Evolutionary conservation across 2,888 invertebrate species (phyloP), one percentile per base, ranked within the genome.

Genomic region (Anthrax anthrax): DNA sequence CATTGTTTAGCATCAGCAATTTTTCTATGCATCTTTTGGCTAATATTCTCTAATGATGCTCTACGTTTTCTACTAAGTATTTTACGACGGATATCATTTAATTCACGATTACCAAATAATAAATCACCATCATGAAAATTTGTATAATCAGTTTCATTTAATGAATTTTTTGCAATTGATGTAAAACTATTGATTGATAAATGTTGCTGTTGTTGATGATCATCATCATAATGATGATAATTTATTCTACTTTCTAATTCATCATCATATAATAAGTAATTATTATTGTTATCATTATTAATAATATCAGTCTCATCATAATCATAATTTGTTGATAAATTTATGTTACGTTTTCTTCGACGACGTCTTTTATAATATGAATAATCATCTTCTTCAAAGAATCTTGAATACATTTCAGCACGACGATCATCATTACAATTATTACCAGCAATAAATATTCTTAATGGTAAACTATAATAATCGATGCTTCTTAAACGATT

Each of bases 1-100:
- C 87, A 87, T 61, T 84, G 83, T 59, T 81, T 84, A 14, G 87
- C 86, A 57, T 84, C 83, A 12, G 81, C 73, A 51, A 84, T 76
- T 62, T 79, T 76, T 14, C 76, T 70, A 60, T 80, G 79, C 56
- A 80, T 70, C 38, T 75, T 72, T 63, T 77, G 74, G 60, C 77
- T 75, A 42, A 76, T 72, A 32, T 71, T 70, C 52, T 70, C 58
- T 56, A 62, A 57, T 59, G 71, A 69, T 1, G 54, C 55, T 59
- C 77, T 63, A 52, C 76, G 70, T 51, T 68, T 72, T 17, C 77
- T 71, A 58, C 69, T 75, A 47, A 64, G 68, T 5, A 69, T 67
- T 57, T 75, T 72, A 56, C 69, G 72, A 38, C 68, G 62, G 61
- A 64, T 66, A 50, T 64, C 65, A 54, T 70, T 72, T 50, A 74